Conservation (phyloP, 2,113 vertebrate genomes). For the Pogonocichla stellata region DNA sequence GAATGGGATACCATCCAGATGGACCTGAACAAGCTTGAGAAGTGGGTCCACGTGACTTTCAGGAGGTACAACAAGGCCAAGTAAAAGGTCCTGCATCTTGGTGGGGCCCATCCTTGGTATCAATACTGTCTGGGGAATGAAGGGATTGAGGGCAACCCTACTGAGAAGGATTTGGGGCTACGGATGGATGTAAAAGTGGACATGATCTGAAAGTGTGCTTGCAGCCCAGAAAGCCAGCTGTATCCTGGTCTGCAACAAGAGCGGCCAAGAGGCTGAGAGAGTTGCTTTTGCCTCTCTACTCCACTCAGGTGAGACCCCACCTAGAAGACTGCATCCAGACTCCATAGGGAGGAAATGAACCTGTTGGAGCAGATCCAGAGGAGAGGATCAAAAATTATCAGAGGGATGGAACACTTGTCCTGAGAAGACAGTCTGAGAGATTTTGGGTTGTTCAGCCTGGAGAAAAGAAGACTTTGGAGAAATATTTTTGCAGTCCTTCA, state of each 20-base stretch:
- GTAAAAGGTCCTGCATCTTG: neutral
- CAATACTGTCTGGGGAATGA: neutral
- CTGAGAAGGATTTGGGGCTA: neutral
- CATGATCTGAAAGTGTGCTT: neutral
- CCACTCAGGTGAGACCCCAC: neutral
- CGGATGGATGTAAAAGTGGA: fast-evolving
- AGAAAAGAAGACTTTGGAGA: neutral
- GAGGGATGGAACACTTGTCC: neutral
- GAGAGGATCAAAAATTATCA: neutral
- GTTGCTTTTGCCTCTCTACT: neutral
- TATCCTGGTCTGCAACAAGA: neutral
- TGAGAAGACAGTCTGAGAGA: neutral
- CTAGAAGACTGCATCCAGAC: too few species aligned
- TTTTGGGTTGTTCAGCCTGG: neutral
- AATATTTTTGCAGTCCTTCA: neutral
- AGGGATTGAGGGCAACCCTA: neutral
- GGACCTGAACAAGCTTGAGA: neutral
- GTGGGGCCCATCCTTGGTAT: neutral
- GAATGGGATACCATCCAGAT: neutral
- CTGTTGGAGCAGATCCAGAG: neutral
- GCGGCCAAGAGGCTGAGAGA: neutral
- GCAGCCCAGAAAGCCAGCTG: neutral
- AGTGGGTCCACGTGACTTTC: neutral
- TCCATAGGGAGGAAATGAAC: neutral
- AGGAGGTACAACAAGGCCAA: neutral